phyloP scores from a whole-genome alignment of 2,113 vertebrate species.

The Paramisgurnus dabryanus region DNA sequence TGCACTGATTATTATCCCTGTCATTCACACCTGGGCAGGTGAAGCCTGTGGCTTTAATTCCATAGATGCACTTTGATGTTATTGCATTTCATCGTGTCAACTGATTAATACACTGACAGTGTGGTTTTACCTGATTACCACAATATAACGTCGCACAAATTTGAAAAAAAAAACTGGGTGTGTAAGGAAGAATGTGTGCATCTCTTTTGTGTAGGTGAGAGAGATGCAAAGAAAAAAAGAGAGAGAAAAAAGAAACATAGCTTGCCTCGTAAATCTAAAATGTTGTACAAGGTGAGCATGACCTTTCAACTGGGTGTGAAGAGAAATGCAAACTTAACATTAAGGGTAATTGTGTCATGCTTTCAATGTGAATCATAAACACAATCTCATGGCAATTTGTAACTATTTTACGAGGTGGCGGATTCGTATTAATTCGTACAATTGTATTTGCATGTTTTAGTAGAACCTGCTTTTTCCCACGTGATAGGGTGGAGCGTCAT shows the following conservation, averaged over 20 bases:
- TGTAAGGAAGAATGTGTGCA: constrained; percentile 15
- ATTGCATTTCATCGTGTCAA: not conserved
- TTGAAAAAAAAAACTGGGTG: not conserved
- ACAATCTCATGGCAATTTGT: too few relatives aligned
- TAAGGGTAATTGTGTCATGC: too few relatives aligned
- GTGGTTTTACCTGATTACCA: constrained; percentile 21
- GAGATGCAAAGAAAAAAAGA: not conserved
- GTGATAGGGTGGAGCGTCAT: too few relatives aligned
- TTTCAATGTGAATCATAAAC: too few relatives aligned
- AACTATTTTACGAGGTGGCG: too few relatives aligned
- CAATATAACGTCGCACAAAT: constrained; percentile 24
- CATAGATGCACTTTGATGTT: constrained; percentile 20
- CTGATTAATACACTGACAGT: constrained; percentile 32
- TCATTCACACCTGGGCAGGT: constrained; percentile 56
- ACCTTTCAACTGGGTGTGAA: constrained; percentile 68
- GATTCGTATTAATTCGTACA: too few relatives aligned
- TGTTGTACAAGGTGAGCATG: constrained; percentile 66
- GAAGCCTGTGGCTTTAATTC: constrained; percentile 32
- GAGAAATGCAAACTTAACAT: not conserved
- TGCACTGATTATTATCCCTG: constrained; percentile 59
- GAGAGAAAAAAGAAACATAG: not conserved
- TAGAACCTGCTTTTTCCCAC: too few relatives aligned
- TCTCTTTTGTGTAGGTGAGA: constrained; percentile 17
- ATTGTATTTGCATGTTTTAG: too few relatives aligned
- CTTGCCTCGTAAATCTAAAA: constrained; percentile 66